Evolutionary conservation across 2,888 invertebrate species (phyloP), one percentile per base, ranked within the genome.

Genomic region (Deladenus siricidicola): DNA sequence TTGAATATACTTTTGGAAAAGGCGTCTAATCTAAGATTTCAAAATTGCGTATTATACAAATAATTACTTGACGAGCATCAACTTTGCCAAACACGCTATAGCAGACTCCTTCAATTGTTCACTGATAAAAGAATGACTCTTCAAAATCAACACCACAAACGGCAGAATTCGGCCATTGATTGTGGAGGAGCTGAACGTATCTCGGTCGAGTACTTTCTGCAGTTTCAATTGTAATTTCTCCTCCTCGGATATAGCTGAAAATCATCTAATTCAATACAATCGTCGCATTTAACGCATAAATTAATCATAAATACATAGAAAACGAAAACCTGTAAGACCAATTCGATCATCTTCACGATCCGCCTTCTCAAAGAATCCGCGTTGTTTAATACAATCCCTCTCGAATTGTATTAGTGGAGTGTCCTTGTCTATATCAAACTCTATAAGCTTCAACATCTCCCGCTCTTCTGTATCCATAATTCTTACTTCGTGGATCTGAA

Each of bases 291-390:
- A 14, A 34, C 39, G 6, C 39, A 34, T 34, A 34, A n/a, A n/a
- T n/a, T n/a, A n/a, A n/a, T n/a, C n/a, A n/a, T n/a, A n/a, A n/a
- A n/a, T n/a, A 34, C 39, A 34, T 10, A 34, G 4, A 53, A 43
- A 53, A 34, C n/a, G 2, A 14, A 6, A 14, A 58, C 58, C 58
- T 19, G 59, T 55, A 1, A 60, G 48, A 17, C 60, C 60, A n/a
- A 60, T 30, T n/a, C 60, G 53, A 19, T 60, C 60, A 55, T 60
- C 60, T 48, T 60, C 60, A 10, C 54, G 44, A 26, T 60, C 60
- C 1, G 55, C 60, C n/a, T 45, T 45, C 34, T 60, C 60, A 34
- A 55, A 60, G 17, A 60, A 52, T 4, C 58, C 58, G 28, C 30
- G 30, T 4, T 53, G 53, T 34, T 14, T 3, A 34, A 53, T 52